phyloP scores from a whole-genome alignment of 2,888 invertebrate species.

The Antheraea yamamai region DNA sequence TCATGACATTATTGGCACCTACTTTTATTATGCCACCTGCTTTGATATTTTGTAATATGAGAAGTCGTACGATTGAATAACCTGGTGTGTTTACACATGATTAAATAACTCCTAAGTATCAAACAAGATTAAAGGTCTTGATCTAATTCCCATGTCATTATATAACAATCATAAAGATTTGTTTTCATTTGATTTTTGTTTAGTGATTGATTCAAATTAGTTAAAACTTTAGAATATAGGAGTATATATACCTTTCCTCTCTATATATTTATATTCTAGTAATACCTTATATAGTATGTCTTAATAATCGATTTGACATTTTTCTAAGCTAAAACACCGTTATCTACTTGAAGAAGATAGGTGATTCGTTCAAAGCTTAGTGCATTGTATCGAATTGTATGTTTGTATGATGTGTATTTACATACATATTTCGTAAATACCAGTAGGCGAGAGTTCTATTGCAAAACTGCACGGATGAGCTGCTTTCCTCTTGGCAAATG shows the following conservation, averaged over 20 bases:
- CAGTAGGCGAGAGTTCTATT: conserved; percentile 30
- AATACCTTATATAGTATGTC: too few species aligned
- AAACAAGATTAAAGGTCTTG: neutral
- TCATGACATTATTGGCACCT: neutral
- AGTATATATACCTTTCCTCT: too few species aligned
- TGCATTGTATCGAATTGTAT: neutral
- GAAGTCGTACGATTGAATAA: neutral
- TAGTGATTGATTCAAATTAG: too few species aligned
- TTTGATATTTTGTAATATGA: conserved; percentile 1
- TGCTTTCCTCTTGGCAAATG: conserved; percentile 58
- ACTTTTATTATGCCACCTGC: neutral
- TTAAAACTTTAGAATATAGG: too few species aligned
- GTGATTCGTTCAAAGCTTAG: neutral
- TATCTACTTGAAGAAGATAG: neutral
- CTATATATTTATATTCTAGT: too few species aligned
- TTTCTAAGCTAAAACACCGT: neutral
- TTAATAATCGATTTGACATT: neutral
- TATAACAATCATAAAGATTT: neutral
- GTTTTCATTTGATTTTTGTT: too few species aligned
- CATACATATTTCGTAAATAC: conserved; percentile 1
- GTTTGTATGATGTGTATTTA: neutral
- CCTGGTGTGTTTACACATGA: neutral
- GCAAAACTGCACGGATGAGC: conserved; percentile 46
- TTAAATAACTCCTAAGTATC: neutral
- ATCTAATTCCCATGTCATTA: neutral